These are phyloP conservation scores for Beris chalybata DNA, from an alignment of 2,888 invertebrate species.

Conservation along the genomic window DNA sequence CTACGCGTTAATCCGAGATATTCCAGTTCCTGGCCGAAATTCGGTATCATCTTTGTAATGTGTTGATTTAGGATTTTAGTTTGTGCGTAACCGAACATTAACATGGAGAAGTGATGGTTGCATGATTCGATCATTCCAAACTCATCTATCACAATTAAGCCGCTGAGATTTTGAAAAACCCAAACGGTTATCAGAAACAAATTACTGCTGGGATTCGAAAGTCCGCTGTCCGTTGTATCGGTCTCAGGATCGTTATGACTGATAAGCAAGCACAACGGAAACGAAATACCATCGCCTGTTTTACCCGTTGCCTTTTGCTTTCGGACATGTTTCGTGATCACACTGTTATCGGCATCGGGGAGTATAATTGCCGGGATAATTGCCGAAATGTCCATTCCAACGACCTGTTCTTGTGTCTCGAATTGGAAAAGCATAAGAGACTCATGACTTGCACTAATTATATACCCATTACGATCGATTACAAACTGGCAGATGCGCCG, in stretches of 20 bases:
- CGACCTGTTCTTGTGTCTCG: constrained; percentile 58
- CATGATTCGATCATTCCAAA: constrained; percentile 66
- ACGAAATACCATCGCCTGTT: constrained; percentile 64
- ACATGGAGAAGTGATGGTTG: constrained; percentile 68
- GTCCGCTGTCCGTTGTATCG: constrained; percentile 38
- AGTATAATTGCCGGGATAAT: constrained; percentile 61
- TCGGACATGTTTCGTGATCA: constrained; percentile 56
- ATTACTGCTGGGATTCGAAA: constrained; percentile 32
- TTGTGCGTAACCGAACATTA: constrained; percentile 67
- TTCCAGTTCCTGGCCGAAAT: constrained; percentile 64
- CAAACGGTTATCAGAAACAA: constrained; percentile 48
- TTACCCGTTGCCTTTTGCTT: constrained; percentile 69
- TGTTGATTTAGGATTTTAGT: constrained; percentile 63
- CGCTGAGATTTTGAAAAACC: constrained; percentile 68
- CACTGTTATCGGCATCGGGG: constrained; percentile 53
- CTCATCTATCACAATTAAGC: constrained; percentile 65
- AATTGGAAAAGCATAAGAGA: constrained; percentile 62
- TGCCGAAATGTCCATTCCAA: constrained; percentile 58
- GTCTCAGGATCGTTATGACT: constrained; percentile 44
- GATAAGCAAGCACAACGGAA: constrained; percentile 64
- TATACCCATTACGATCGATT: constrained; percentile 45
- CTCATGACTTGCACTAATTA: constrained; percentile 50
- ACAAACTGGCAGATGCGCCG: constrained; percentile 45
- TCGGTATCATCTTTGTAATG: constrained; percentile 63
- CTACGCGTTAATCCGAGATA: constrained; percentile 57